These are phyloP conservation scores for Phytoseiulus persimilis DNA, from an alignment of 2,888 invertebrate species.

Conservation along the genomic window DNA sequence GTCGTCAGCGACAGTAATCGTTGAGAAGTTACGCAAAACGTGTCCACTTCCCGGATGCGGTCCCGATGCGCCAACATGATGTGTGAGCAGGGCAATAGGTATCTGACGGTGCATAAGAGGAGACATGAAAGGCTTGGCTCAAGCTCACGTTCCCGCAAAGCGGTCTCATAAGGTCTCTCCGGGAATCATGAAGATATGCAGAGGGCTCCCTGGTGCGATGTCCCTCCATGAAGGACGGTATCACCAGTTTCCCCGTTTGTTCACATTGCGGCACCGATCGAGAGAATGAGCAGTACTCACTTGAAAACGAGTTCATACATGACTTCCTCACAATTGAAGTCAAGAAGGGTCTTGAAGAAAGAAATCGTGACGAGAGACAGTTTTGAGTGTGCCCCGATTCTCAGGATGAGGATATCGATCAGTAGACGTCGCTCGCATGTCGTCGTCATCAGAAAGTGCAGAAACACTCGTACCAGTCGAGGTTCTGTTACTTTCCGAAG, in stretches of 20 bases:
- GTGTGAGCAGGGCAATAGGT: constrained; percentile 70
- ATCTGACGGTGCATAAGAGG: constrained; percentile 54
- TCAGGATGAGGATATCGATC: constrained; percentile 68
- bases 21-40: constrained; percentile 65
- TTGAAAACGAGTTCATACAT: constrained; percentile 77
- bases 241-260: constrained; percentile 30
- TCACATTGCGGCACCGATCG: too few species aligned
- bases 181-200: too few species aligned
- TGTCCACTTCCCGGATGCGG: constrained; percentile 63
- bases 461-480: constrained; percentile 68
- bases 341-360: constrained; percentile 78
- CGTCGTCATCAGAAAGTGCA: constrained; percentile 67
- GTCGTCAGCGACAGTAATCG: constrained; percentile 68
- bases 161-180: too few species aligned
- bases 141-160: too few species aligned
- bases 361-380: constrained; percentile 76
- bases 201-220: too few species aligned
- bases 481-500: constrained; percentile 76
- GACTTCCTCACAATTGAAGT: constrained; percentile 88
- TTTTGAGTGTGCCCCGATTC: constrained; percentile 66
- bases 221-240: too few species aligned
- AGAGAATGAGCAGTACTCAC: too few species aligned
- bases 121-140: too few species aligned
- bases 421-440: constrained; percentile 76
- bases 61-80: constrained; percentile 70